These are phyloP conservation scores for Aphodius granarius DNA, from an alignment of 2,888 invertebrate species.

Conservation along the genomic window DNA sequence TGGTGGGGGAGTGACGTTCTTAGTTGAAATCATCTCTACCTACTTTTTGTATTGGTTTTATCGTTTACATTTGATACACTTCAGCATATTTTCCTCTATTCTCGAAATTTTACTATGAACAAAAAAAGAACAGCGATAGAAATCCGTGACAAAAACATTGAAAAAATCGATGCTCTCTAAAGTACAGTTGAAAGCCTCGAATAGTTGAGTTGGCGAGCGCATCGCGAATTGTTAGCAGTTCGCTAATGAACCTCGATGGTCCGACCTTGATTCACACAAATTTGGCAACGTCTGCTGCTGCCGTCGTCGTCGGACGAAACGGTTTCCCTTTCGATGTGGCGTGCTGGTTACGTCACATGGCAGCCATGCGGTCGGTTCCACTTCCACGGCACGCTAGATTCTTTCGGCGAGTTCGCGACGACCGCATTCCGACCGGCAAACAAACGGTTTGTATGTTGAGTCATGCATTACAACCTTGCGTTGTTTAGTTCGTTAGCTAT, in stretches of 20 bases:
- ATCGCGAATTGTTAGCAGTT: neutral
- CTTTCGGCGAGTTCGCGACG: neutral
- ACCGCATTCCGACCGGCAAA: neutral
- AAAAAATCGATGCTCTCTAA: neutral
- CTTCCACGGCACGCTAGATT: neutral
- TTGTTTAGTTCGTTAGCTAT: neutral
- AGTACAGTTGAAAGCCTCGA: neutral
- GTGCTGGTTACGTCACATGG: neutral
- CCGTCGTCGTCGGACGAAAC: neutral
- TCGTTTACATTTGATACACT: no score
- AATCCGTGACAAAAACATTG: neutral
- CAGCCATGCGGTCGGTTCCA: neutral
- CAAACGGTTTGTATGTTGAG: neutral
- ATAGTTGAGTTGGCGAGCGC: neutral
- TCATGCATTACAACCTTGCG: neutral
- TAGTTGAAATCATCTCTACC: no score
- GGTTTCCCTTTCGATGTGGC: neutral
- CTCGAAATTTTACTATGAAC: no score
- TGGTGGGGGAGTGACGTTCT: no score
- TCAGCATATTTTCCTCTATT: no score
- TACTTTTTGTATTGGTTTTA: no score
- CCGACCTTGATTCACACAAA: neutral
- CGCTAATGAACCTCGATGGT: neutral
- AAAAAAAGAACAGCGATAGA: neutral
- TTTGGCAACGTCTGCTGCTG: neutral